phyloP scores from a whole-genome alignment of 2,888 invertebrate species.

The Sipha maydis region DNA sequence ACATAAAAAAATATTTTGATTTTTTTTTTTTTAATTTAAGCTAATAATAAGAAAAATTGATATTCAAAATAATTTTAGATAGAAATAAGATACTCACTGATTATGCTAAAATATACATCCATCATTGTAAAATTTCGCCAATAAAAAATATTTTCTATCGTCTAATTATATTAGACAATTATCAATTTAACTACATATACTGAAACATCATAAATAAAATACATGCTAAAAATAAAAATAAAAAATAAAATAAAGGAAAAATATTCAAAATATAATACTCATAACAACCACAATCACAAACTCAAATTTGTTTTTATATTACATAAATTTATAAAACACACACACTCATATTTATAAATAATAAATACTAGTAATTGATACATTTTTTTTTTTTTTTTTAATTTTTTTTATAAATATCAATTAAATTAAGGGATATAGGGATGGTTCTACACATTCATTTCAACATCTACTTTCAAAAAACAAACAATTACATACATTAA shows the following conservation, averaged over 20 bases:
- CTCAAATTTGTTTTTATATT: neutral
- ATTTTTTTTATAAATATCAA: no score
- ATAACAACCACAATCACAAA: slow-evolving; percentile 44
- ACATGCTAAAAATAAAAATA: slow-evolving; percentile 58
- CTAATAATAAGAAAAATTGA: neutral
- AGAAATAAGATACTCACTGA: slow-evolving; percentile 39
- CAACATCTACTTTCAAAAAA: slow-evolving; percentile 2
- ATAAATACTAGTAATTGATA: no score
- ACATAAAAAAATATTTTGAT: neutral
- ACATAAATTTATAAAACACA: no score
- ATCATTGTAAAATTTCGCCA: slow-evolving; percentile 46
- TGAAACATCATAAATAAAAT: slow-evolving; percentile 57
- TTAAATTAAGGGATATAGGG: neutral
- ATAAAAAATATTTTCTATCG: slow-evolving; percentile 47
- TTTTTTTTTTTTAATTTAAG: no score
- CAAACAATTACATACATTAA: neutral
- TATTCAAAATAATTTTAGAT: neutral
- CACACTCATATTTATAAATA: no score
- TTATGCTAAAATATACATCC: slow-evolving; percentile 43
- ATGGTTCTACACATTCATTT: slow-evolving; percentile 12
- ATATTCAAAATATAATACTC: slow-evolving; percentile 22
- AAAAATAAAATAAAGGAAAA: slow-evolving; percentile 39
- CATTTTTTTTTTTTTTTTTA: no score
- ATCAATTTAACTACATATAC: slow-evolving; percentile 60
- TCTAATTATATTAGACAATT: slow-evolving; percentile 60